Evolutionary conservation across 2,113 vertebrate genomes (phyloP).

Genomic region (Plestiodon gilberti): DNA sequence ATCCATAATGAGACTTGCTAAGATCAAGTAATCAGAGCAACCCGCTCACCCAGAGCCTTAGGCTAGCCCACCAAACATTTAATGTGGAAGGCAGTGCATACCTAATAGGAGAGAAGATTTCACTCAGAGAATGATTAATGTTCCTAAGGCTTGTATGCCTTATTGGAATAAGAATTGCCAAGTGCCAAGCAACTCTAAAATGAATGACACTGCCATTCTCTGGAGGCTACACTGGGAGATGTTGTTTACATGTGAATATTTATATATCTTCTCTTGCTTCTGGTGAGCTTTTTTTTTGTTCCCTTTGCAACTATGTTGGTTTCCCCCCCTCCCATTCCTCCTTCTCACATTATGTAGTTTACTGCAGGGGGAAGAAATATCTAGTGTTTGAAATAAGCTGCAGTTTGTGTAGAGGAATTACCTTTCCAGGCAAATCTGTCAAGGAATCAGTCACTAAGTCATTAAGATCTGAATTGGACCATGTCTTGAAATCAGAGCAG

Average conservation of each 20-base stretch:
- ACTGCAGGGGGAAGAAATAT: not conserved
- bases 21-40: slow-evolving; percentile 23
- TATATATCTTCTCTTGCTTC: slow-evolving; percentile 36
- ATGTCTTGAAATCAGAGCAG: not conserved
- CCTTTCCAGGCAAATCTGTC: not conserved
- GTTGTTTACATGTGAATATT: slow-evolving; percentile 30
- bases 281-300: slow-evolving; percentile 1
- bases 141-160: not conserved
- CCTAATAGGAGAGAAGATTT: slow-evolving; percentile 40
- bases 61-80: slow-evolving; percentile 39
- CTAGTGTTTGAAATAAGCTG: not conserved
- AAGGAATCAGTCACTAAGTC: not conserved
- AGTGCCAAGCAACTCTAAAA: slow-evolving; percentile 42
- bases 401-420: not conserved
- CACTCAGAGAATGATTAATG: slow-evolving; percentile 45
- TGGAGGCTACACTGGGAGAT: slow-evolving; percentile 3
- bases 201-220: slow-evolving; percentile 27
- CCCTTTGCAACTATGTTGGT: not conserved
- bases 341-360: not conserved
- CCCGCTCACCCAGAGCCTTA: slow-evolving; percentile 20
- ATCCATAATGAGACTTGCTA: not conserved
- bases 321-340: not conserved
- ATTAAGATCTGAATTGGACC: not conserved
- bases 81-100: slow-evolving; percentile 36
- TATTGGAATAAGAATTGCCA: slow-evolving; percentile 36